phyloP scores from a whole-genome alignment of 2,797 vertebrate species.

The Propithecus perrieri region DNA sequence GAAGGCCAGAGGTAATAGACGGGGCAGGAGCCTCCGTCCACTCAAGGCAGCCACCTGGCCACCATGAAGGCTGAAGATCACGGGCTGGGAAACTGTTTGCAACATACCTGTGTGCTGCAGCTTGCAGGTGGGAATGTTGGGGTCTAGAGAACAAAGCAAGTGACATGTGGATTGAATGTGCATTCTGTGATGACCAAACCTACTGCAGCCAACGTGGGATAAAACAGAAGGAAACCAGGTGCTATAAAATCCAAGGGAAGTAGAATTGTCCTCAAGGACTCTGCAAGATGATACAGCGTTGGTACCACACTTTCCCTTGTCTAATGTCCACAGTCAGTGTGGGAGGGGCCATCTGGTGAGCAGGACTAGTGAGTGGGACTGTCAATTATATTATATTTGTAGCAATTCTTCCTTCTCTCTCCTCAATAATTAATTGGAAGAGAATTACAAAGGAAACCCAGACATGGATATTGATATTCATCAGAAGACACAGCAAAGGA shows the following conservation, averaged over 20 bases:
- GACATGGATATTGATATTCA: neutral
- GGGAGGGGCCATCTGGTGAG: neutral
- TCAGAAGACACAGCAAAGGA: neutral
- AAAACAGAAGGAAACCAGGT: neutral
- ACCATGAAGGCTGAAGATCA: neutral
- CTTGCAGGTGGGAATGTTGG: neutral
- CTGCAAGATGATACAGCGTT: no score
- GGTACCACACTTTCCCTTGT: neutral
- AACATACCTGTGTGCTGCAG: fast-evolving
- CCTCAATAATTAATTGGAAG: neutral
- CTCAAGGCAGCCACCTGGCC: neutral
- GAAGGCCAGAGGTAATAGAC: neutral
- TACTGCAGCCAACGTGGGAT: no score
- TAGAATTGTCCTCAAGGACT: neutral
- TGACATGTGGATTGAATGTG: neutral
- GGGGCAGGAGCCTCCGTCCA: neutral
- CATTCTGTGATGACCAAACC: neutral
- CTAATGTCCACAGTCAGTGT: neutral
- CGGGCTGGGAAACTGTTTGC: neutral
- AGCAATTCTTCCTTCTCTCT: neutral
- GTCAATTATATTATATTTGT: neutral
- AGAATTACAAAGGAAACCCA: conserved; percentile 4
- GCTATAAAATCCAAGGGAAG: neutral
- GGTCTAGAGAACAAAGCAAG: neutral
- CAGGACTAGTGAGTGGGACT: no score